A percentile compares a stretch with the other conserved stretches of the same genome.
Evolutionary conservation across 2,113 vertebrate genomes (phyloP).

Genomic region (Ciconia boyciana): DNA sequence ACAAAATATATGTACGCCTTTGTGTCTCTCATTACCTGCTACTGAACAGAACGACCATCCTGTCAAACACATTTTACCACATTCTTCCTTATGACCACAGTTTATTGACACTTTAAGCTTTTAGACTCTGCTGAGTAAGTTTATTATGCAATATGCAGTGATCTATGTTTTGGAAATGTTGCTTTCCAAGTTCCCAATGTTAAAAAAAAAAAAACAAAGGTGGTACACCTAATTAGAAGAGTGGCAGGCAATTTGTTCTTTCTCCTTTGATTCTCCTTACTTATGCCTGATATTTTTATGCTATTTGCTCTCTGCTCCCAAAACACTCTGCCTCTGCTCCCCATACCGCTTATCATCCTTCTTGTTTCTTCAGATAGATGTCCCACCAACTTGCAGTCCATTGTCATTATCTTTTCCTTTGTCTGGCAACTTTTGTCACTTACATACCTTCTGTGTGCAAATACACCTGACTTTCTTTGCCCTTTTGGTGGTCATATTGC

Average conservation of each 20-base stretch:
- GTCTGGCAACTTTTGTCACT: not conserved
- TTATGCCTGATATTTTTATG: not conserved
- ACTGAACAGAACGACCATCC: not conserved
- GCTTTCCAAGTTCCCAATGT: not conserved
- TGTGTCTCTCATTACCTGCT: not conserved
- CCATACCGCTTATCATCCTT: rapidly evolving
- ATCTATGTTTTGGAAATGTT: not conserved
- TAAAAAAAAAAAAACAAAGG: too few relatives aligned
- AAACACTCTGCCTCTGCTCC: not conserved
- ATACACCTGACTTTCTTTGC: not conserved
- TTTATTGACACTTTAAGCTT: not conserved
- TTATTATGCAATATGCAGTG: not conserved
- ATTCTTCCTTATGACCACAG: not conserved
- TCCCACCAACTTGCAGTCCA: not conserved
- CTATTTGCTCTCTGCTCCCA: not conserved
- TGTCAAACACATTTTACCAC: not conserved
- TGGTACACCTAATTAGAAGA: not conserved
- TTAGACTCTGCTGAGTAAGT: not conserved
- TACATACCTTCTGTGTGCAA: not conserved
- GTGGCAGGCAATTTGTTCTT: not conserved
- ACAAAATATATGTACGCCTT: not conserved
- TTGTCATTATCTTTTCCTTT: not conserved
- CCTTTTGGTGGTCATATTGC: not conserved
- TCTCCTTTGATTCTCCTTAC: not conserved
- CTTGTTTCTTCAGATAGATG: not conserved